phyloP scores from a whole-genome alignment of 2,888 invertebrate species.

The Aethes cnicana region DNA sequence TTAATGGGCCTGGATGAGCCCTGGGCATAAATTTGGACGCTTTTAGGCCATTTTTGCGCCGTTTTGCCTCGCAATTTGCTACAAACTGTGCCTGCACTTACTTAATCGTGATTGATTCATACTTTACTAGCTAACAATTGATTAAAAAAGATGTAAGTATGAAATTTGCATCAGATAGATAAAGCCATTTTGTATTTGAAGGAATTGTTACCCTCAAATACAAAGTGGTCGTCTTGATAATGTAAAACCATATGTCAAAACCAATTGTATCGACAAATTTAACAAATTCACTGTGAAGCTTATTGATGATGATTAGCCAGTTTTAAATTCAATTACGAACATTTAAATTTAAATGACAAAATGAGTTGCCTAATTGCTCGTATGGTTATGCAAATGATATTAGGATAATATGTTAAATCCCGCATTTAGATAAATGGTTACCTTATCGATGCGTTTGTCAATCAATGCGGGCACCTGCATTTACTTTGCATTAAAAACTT shows the following conservation, averaged over 20 bases:
- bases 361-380: slow-evolving; percentile 10
- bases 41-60: slow-evolving; percentile 68
- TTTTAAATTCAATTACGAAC: slow-evolving; percentile 9
- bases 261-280: no score
- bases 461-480: slow-evolving; percentile 10
- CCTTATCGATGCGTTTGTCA: slow-evolving; percentile 14
- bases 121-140: no score
- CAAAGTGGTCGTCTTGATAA: no score
- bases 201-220: no score
- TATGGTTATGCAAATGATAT: slow-evolving; percentile 24
- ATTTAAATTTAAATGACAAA: slow-evolving; percentile 18
- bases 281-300: no score
- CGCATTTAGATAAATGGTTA: slow-evolving; percentile 1
- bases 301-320: slow-evolving; percentile 14
- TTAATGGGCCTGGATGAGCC: slow-evolving; percentile 71
- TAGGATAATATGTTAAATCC: slow-evolving; percentile 19
- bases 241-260: no score
- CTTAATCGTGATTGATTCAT: slow-evolving; percentile 22
- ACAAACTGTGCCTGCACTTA: slow-evolving; percentile 39
- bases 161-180: no score
- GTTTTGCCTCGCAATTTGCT: slow-evolving; percentile 59
- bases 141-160: no score
- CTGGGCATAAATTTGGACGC: slow-evolving; percentile 67
- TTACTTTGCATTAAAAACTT: not conserved
- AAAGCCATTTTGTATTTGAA: no score